Evolutionary conservation across 2,113 vertebrate species (phyloP).

Genomic region (Passer montanus): DNA sequence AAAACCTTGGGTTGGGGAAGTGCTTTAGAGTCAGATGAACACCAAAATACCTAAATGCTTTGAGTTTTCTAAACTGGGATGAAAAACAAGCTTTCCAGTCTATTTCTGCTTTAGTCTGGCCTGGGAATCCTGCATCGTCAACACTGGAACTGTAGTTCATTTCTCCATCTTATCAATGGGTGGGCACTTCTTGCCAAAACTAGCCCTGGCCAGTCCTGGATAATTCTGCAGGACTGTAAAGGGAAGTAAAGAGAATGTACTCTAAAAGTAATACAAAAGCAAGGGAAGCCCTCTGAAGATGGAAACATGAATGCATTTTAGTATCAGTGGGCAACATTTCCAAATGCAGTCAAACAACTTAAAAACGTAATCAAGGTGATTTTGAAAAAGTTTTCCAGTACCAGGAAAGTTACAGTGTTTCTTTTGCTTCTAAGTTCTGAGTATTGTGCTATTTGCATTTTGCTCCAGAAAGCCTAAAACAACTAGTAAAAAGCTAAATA

Average conservation of each 20-base stretch:
- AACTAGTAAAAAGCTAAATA: not conserved
- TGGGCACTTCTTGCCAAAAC: not conserved
- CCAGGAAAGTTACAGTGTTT: not conserved
- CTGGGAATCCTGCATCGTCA: not conserved
- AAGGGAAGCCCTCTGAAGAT: not conserved
- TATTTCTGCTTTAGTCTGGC: not conserved
- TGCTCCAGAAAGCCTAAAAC: not conserved
- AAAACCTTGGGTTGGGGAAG: not conserved
- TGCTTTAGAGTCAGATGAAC: not conserved
- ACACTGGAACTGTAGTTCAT: not conserved
- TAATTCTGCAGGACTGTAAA: not conserved
- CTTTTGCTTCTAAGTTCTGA: not conserved
- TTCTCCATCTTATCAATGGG: not conserved
- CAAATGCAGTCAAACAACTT: not conserved
- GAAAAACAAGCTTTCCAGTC: not conserved
- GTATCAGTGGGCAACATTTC: not conserved
- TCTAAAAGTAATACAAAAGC: not conserved
- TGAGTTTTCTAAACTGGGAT: not conserved
- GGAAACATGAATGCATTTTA: not conserved
- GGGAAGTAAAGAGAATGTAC: not conserved
- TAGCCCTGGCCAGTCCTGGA: not conserved
- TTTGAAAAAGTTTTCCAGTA: not conserved
- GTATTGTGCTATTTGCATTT: not conserved
- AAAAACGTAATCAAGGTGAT: not conserved
- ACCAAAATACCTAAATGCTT: not conserved